Conservation (phyloP, 2,888 invertebrate genomes). For the Pyrgus malvae region DNA sequence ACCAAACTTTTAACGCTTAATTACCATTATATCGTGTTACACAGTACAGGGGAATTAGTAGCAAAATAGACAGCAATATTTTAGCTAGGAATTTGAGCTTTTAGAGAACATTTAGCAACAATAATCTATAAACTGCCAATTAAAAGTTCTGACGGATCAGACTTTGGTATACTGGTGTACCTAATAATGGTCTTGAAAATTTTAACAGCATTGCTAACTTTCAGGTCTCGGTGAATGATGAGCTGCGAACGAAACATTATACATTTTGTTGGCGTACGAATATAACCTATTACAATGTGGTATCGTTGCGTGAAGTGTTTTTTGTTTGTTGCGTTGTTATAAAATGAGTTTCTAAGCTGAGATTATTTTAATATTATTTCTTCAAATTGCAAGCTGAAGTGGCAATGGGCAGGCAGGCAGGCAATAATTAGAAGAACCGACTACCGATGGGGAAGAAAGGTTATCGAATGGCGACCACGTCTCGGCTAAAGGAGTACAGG, state of each 20-base stretch:
- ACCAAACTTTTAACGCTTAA: background rate
- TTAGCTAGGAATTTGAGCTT: constrained; percentile 9
- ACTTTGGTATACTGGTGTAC: constrained; percentile 50
- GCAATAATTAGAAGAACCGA: too few relatives aligned
- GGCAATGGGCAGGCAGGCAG: too few relatives aligned
- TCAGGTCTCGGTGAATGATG: constrained; percentile 7
- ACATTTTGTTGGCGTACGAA: background rate
- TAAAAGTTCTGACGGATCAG: constrained; percentile 67
- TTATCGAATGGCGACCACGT: too few relatives aligned
- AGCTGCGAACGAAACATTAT: constrained; percentile 8
- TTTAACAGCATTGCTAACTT: constrained; percentile 58
- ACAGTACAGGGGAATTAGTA: constrained; percentile 3
- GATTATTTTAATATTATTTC: too few relatives aligned
- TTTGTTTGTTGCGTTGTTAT: background rate
- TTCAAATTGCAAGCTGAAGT: too few relatives aligned
- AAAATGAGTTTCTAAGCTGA: background rate
- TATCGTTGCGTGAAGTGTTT: background rate
- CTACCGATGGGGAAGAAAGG: too few relatives aligned
- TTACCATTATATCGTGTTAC: constrained; percentile 17
- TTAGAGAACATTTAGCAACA: constrained; percentile 36
- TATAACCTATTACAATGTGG: background rate
- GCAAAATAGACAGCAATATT: constrained; percentile 41
- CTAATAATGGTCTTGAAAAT: constrained; percentile 61
- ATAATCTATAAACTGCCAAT: constrained; percentile 57
- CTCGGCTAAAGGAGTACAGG: too few relatives aligned